A percentile compares a stretch with the other conserved stretches of the same genome.
phyloP scores from a whole-genome alignment of 1,140 invertebrate genomes.

The Cotesia glomerata region DNA sequence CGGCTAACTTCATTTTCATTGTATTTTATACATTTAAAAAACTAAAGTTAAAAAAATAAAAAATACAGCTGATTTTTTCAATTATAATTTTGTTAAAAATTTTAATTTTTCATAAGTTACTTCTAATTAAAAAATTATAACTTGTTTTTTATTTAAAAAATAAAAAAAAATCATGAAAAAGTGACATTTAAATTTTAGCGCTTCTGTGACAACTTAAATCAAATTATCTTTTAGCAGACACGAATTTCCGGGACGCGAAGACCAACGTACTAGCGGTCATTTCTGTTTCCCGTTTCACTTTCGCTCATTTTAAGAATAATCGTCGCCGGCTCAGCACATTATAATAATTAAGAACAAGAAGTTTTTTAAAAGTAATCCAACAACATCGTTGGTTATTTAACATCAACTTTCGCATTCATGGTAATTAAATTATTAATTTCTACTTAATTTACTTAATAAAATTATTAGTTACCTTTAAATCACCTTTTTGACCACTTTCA shows the following conservation, averaged over 20 bases:
- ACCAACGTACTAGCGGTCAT: background rate
- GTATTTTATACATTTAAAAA: too few relatives aligned
- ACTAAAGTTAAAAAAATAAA: too few relatives aligned
- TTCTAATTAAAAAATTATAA: too few relatives aligned
- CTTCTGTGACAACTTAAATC: background rate
- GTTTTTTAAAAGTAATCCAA: constrained; percentile 7
- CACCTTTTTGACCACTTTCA: too few relatives aligned
- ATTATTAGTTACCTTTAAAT: too few relatives aligned
- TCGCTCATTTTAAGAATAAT: constrained; percentile 15
- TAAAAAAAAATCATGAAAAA: too few relatives aligned
- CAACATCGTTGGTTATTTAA: constrained; percentile 9
- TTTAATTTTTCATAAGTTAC: too few relatives aligned
- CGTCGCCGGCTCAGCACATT: constrained; percentile 15
- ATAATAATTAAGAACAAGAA: background rate
- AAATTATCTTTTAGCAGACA: background rate
- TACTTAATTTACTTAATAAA: too few relatives aligned
- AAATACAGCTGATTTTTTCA: too few relatives aligned
- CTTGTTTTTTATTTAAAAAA: too few relatives aligned
- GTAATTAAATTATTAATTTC: constrained; percentile 12
- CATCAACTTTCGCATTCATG: background rate
- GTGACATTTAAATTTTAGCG: background rate
- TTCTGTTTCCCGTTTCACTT: background rate
- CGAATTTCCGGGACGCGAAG: constrained; percentile 19
- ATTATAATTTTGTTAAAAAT: too few relatives aligned
- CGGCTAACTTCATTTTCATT: too few relatives aligned